Base-by-base conservation (phyloP, 2,888 invertebrate species). In the Cancer borealis region DNA sequence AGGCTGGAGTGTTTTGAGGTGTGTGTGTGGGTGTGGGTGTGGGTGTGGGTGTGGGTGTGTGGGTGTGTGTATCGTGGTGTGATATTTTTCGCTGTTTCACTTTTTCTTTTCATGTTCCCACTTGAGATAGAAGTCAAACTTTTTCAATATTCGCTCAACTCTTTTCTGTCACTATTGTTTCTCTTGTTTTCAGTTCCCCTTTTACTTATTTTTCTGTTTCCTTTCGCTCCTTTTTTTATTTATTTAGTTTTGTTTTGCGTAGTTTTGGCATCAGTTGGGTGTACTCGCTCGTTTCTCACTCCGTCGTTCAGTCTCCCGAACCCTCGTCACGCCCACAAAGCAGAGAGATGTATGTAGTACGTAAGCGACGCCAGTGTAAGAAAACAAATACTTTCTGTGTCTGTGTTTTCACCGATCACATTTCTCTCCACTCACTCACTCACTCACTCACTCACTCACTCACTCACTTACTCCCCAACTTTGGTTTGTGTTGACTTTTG, bases 21-120 rank as follows among this genome's bases (percentile, higher is more conserved):
- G 88, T 88, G 88, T 88, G 88, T 88, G 47, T 88, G 46, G 26
- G 46, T 46, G 88, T 47, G 47, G n/a, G 46, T 46, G 47, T 47
- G 46, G 21, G 47, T 46, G 88, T 79, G 26, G 0, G 79, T 30
- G 79, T 79, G 17, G 2, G 5, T 17, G 30, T 79, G 66, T 66
- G 4, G 3, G 66, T 66, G 66, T 66, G 4, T 66, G 8, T 66
- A 66, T 21, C 5, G 66, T 66, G 66, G n/a, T 30, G 5, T 26
- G 26, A 12, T 30, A 12, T 79, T 79, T 79, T 26, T 26, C 73
- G 4, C 79, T 30, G 79, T 79, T 79, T 79, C 79, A 30, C 30
- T 79, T 30, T 30, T 14, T 17, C 79, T 30, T 14, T 79, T 12
- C 6, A 30, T 79, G 30, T 79, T 47, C 88, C 21, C 88, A 88